Evolutionary conservation across 2,797 vertebrate genomes (phyloP).

Genomic region (Toxotes lorentzi): DNA sequence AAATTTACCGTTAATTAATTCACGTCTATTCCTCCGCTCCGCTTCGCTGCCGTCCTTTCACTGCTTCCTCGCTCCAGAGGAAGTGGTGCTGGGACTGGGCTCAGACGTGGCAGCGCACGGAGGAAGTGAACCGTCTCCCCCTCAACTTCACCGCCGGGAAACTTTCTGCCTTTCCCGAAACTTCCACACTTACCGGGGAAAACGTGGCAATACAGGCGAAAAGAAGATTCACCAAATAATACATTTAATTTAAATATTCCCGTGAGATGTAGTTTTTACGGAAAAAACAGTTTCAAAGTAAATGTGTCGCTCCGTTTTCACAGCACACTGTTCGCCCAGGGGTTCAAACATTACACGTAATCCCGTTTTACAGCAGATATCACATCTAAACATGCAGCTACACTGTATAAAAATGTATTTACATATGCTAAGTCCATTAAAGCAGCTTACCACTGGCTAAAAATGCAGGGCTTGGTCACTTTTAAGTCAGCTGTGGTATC

Average conservation of each 20-base stretch:
- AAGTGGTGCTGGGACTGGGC: constrained; percentile 9
- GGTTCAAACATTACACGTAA: not conserved
- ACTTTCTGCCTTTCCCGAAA: constrained; percentile 23
- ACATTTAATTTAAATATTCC: not conserved
- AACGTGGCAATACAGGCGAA: too few species aligned
- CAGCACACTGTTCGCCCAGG: too few species aligned
- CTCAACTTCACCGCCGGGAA: constrained; percentile 7
- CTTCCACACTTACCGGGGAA: constrained; percentile 1
- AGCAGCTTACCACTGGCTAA: not conserved
- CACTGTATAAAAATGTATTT: not conserved
- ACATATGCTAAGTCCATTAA: not conserved
- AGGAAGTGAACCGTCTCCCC: constrained; percentile 44
- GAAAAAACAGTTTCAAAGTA: not conserved
- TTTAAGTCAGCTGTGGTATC: constrained; percentile 20
- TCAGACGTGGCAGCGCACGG: constrained; percentile 66
- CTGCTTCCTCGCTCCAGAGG: constrained; percentile 19
- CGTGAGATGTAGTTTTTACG: not conserved
- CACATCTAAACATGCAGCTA: constrained; percentile 1
- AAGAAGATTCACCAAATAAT: not conserved
- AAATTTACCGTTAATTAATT: constrained; percentile 72
- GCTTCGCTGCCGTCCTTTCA: constrained; percentile 24
- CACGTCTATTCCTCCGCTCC: constrained; percentile 20
- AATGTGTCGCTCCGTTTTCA: not conserved
- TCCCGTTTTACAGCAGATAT: not conserved
- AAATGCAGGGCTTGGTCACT: not conserved